These are phyloP conservation scores for Drosophila kuntzei DNA, from an alignment of 2,888 invertebrate species.

Conservation along the genomic window DNA sequence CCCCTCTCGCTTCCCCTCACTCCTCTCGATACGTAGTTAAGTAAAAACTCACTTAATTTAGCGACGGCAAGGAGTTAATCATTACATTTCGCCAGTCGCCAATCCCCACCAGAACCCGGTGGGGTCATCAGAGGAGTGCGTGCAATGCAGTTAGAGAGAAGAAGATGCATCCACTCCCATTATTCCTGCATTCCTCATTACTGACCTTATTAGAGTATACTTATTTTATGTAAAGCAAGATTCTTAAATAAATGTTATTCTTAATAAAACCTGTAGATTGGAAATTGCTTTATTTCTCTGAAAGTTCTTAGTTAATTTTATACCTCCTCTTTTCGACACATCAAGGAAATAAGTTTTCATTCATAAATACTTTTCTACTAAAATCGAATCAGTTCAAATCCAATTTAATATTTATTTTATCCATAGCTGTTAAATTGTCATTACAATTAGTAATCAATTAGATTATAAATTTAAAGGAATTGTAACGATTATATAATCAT, in stretches of 20 bases:
- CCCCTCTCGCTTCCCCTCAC: not conserved
- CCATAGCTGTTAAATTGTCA: no score
- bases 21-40: slow-evolving; percentile 31
- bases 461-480: no score
- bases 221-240: not conserved
- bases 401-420: no score
- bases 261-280: not conserved
- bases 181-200: slow-evolving; percentile 9
- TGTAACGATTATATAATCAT: no score
- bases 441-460: no score
- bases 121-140: slow-evolving; percentile 47
- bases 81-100: slow-evolving; percentile 71
- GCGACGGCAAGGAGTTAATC: slow-evolving; percentile 76
- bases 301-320: not conserved
- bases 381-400: no score
- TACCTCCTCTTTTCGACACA: not conserved
- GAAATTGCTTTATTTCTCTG: not conserved
- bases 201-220: slow-evolving; percentile 13
- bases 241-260: not conserved
- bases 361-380: no score
- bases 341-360: no score
- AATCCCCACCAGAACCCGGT: slow-evolving; percentile 33
- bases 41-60: slow-evolving; percentile 83
- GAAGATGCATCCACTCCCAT: slow-evolving; percentile 8
- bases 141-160: slow-evolving; percentile 28